phyloP scores from a whole-genome alignment of 2,888 invertebrate species.

The Lasioglossum calceatum region DNA sequence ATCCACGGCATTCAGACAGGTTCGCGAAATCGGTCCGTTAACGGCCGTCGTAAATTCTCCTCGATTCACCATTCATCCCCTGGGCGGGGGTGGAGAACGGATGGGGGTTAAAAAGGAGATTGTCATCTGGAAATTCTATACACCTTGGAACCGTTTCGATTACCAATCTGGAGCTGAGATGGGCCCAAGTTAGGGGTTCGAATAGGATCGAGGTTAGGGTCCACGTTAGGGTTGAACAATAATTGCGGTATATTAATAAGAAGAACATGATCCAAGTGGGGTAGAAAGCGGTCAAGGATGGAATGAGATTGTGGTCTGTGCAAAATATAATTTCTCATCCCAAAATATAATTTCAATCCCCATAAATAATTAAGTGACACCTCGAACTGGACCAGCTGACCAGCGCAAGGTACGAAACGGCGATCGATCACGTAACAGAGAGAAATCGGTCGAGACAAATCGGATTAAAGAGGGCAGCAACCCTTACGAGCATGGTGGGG shows the following conservation, averaged over 20 bases:
- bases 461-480: constrained; percentile 32
- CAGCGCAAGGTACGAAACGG: neutral
- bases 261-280: neutral
- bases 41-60: constrained; percentile 46
- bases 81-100: neutral
- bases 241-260: neutral
- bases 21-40: constrained; percentile 27
- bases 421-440: constrained; percentile 6
- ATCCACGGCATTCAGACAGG: neutral
- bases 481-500: neutral
- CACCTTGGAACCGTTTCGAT: neutral
- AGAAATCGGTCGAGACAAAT: constrained; percentile 31
- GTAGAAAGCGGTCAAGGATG: neutral
- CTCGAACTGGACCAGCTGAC: neutral
- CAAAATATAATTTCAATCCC: neutral
- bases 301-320: neutral
- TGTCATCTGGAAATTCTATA: neutral
- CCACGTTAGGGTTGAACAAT: neutral
- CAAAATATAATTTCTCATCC: neutral
- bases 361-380: neutral
- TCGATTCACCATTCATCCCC: neutral
- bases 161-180: neutral
- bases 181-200: neutral
- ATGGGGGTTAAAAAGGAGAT: neutral
- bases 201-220: no score